Evolutionary conservation across 2,797 vertebrate genomes (phyloP).

Genomic region (Cyprinella venusta): DNA sequence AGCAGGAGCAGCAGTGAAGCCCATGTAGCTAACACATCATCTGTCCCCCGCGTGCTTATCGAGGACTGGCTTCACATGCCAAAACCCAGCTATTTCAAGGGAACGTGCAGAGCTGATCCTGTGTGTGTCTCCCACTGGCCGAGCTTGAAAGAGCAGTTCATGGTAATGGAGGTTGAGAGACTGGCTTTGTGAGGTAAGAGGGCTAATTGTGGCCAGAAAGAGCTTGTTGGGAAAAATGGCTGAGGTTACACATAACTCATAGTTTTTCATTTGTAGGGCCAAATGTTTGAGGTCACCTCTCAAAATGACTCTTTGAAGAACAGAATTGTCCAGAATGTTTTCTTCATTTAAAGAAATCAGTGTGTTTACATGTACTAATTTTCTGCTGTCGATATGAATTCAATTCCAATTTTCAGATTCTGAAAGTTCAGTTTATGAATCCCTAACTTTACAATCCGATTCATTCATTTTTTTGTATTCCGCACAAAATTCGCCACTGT

Average conservation of each 20-base stretch:
- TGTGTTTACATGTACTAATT: not conserved
- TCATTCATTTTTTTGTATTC: too few relatives aligned
- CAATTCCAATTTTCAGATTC: not conserved
- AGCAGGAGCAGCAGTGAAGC: not conserved
- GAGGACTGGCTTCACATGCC: conserved; percentile 19
- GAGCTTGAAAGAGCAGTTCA: conserved; percentile 14
- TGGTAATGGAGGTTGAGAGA: conserved; percentile 29
- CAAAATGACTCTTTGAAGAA: not conserved
- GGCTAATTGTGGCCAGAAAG: conserved; percentile 59
- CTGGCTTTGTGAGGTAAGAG: conserved; percentile 36
- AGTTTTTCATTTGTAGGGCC: not conserved
- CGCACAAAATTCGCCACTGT: too few relatives aligned
- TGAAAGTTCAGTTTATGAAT: too few relatives aligned
- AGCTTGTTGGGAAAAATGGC: conserved; percentile 48
- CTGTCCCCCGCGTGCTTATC: conserved; percentile 15
- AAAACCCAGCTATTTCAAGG: conserved; percentile 12
- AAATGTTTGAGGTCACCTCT: not conserved
- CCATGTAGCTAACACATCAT: not conserved
- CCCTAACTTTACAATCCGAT: too few relatives aligned
- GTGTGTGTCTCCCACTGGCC: conserved; percentile 10
- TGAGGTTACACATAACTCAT: conserved; percentile 47
- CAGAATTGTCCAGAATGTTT: not conserved
- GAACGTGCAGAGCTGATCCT: not conserved
- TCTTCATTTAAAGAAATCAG: not conserved
- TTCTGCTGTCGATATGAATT: not conserved